phyloP scores from a whole-genome alignment of 2,888 invertebrate genomes.

The Cephus spinipes region DNA sequence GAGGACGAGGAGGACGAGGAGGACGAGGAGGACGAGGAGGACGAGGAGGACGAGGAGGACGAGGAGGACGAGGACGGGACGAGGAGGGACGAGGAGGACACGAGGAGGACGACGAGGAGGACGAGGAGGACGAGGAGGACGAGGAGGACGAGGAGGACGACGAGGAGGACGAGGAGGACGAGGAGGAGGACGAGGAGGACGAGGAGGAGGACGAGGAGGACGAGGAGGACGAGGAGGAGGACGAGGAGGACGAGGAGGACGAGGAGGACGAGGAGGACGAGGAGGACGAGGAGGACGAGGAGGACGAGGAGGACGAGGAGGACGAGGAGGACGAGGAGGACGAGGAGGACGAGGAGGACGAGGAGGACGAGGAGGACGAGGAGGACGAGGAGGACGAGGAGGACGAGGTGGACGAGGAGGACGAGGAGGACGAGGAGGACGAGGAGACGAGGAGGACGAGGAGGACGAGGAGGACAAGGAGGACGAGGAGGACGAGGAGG shows the following conservation, averaged over 20 bases:
- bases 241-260: background rate
- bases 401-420: background rate
- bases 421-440: background rate
- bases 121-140: constrained; percentile 7
- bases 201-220: constrained; percentile 1
- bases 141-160: background rate
- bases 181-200: background rate
- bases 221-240: constrained; percentile 4
- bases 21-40: constrained; percentile 1
- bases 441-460: background rate
- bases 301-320: background rate
- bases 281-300: background rate
- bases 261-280: background rate
- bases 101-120: constrained; percentile 9
- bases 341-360: background rate
- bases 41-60: constrained; percentile 11
- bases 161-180: background rate
- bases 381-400: background rate
- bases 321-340: constrained; percentile 5
- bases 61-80: too few relatives aligned
- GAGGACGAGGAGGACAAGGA: too few relatives aligned
- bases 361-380: background rate
- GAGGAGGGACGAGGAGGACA: too few relatives aligned
- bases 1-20: background rate
- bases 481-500: too few relatives aligned